Evolutionary conservation across 2,797 vertebrate species (phyloP), one percentile per base, ranked within the genome.

Genomic region (Perodicticus potto): DNA sequence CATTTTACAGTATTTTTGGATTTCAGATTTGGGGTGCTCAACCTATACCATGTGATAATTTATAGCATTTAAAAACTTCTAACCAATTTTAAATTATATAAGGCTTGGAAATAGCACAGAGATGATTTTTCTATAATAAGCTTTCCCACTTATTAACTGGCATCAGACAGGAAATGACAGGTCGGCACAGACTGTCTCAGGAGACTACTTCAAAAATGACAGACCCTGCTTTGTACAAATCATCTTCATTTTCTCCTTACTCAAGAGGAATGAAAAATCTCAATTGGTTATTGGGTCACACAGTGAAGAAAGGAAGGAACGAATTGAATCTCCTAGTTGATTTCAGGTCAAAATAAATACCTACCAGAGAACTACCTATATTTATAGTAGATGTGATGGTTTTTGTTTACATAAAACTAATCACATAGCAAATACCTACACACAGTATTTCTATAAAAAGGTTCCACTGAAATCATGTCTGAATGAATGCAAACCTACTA

Each of bases 71-170:
- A 27, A 90, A 93, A 95, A 95, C 67, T 22, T 22, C 6, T 25
- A 93, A 94, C 94, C 0, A 76, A 70, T 65, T 2, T 72, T 76
- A 96, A 96, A 97, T 96, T 94, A 84, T 86, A 23, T 13, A 37
- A 17, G 3, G 16, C 40, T 93, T 78, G 53, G 69, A 55, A 93
- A 84, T 2, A 57, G 40, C 40, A 32, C 27, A n/a, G 17, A 69
- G 45, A 85, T 17, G 5, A 14, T 32, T 59, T 13, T 40, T 45
- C 76, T 23, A 77, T 59, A 43, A 82, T 70, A 2, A 10, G 27
- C 53, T 91, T 90, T 86, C 53, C 53, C 53, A 88, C 63, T 49
- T 93, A 55, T 37, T 77, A 73, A 4, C 40, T 29, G 25, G 86
- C 63, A 59, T 85, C 53, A 69, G 65, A 43, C 86, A 4, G 32